Evolutionary conservation across 2,113 vertebrate genomes (phyloP).

Genomic region (Pollimyrus isidori): DNA sequence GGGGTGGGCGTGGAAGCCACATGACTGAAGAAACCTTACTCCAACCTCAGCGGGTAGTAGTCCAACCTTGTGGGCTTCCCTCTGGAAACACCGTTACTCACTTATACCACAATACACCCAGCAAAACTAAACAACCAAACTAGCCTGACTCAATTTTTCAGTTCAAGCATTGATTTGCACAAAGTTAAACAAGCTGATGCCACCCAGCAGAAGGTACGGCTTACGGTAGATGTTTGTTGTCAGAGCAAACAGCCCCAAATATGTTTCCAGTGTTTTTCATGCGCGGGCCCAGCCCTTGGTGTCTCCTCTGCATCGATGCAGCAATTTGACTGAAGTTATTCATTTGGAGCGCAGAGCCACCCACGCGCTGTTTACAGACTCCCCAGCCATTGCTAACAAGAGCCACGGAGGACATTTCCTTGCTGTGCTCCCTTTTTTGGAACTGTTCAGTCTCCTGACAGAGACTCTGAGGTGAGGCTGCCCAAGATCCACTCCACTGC

Average conservation of each 20-base stretch:
- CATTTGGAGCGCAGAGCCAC: conserved; percentile 49
- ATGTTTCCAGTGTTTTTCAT: conserved; percentile 42
- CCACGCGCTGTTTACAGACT: conserved; percentile 50
- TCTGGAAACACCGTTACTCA: conserved; percentile 18
- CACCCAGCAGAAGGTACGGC: conserved; percentile 15
- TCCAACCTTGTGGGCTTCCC: conserved; percentile 16
- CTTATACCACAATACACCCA: conserved; percentile 22
- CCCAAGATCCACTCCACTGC: conserved; percentile 13
- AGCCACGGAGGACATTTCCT: conserved; percentile 28
- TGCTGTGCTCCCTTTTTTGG: conserved; percentile 35
- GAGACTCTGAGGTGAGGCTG: conserved; percentile 26
- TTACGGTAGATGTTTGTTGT: conserved; percentile 22
- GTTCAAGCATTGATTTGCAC: conserved; percentile 25
- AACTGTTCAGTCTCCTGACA: conserved; percentile 31
- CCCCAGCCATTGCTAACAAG: conserved; percentile 46
- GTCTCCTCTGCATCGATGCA: conserved; percentile 31
- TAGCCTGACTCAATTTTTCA: conserved; percentile 40
- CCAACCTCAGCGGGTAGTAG: not conserved
- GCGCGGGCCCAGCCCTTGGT: conserved; percentile 16
- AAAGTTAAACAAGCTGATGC: conserved; percentile 33
- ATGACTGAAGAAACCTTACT: conserved; percentile 34
- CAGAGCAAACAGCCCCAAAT: conserved; percentile 42
- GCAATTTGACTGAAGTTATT: conserved; percentile 52
- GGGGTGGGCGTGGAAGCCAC: conserved; percentile 32
- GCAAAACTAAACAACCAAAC: conserved; percentile 13